Percentiles rank a stretch among this genome's conserved stretches.
phyloP scores from a whole-genome alignment of 30 jellyfish, hydroid and myxozoan genomes.

The Aurelia aurita complex sp. Pacific region DNA sequence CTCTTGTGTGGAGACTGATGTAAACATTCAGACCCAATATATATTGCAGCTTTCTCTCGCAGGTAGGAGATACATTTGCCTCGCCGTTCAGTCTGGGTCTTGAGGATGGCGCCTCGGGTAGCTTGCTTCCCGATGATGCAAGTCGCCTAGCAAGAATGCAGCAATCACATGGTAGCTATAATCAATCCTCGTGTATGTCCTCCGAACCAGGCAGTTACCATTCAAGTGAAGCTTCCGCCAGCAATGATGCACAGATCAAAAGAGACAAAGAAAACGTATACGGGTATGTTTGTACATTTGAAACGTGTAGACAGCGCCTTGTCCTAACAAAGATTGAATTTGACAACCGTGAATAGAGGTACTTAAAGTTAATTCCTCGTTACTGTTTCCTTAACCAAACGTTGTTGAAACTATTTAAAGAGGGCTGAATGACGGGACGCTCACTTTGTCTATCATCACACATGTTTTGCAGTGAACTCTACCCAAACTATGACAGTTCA shows the following conservation, averaged over 20 bases:
- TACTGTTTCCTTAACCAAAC: constrained; percentile 49
- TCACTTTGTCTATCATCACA: constrained; percentile 65
- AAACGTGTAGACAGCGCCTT: constrained; percentile 83
- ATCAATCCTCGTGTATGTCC: constrained; percentile 58
- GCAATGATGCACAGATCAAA: constrained; percentile 81
- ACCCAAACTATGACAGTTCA: constrained; percentile 12
- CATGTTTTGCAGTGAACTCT: constrained; percentile 33
- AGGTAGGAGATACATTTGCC: constrained; percentile 62
- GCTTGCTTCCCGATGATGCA: constrained; percentile 55
- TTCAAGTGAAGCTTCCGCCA: constrained; percentile 50
- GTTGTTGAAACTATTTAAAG: constrained; percentile 51
- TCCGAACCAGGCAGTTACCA: constrained; percentile 52
- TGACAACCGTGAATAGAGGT: constrained; percentile 84
- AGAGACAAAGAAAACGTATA: constrained; percentile 84
- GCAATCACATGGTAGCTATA: constrained; percentile 36
- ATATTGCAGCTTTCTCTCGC: constrained; percentile 1
- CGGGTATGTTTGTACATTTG: constrained; percentile 70
- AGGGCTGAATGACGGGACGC: constrained; percentile 27
- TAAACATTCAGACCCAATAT: background rate
- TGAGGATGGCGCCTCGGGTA: constrained; percentile 59
- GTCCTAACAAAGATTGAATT: constrained; percentile 75
- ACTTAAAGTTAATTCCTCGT: constrained; percentile 63
- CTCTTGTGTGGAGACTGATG: constrained; percentile 5
- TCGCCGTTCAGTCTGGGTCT: constrained; percentile 61
- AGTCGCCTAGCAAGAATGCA: constrained; percentile 51